Percentiles rank a stretch among this genome's conserved stretches.
phyloP scores from a whole-genome alignment of 30 jellyfish, hydroid and myxozoan species.

The Hydra vulgaris region DNA sequence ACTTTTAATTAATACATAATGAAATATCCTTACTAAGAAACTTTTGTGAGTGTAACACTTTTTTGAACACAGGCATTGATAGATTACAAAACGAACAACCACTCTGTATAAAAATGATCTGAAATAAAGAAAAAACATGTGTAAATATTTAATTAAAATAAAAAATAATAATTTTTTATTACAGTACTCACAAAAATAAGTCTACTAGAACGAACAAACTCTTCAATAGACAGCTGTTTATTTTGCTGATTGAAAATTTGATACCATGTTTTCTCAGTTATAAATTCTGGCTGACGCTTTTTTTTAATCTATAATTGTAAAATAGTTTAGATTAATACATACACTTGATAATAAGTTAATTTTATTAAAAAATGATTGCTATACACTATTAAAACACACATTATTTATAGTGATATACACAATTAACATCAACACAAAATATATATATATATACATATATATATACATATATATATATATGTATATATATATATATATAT shows the following conservation, averaged over 20 bases:
- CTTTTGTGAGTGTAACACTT: not conserved
- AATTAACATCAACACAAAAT: too few species aligned
- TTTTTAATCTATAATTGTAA: not conserved
- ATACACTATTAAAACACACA: too few species aligned
- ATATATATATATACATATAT: too few species aligned
- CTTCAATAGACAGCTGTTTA: not conserved
- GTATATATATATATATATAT: too few species aligned
- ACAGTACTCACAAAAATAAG: not conserved
- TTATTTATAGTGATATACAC: too few species aligned
- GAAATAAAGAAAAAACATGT: not conserved
- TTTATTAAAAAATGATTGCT: too few species aligned
- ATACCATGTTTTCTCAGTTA: not conserved
- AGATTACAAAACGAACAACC: slow-evolving; percentile 17
- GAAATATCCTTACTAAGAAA: not conserved
- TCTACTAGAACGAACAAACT: not conserved
- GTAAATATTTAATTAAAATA: too few species aligned
- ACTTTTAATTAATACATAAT: too few species aligned
- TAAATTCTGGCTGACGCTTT: not conserved
- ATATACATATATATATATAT: too few species aligned
- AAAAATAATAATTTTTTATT: too few species aligned
- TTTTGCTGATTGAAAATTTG: not conserved
- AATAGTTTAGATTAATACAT: too few species aligned
- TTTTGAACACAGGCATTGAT: slow-evolving; percentile 2
- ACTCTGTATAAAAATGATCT: slow-evolving; percentile 13
- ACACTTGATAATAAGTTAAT: too few species aligned